Evolutionary conservation across 1,140 invertebrate species (phyloP), one percentile per base, ranked within the genome.

Genomic region (Hermetia illucens): DNA sequence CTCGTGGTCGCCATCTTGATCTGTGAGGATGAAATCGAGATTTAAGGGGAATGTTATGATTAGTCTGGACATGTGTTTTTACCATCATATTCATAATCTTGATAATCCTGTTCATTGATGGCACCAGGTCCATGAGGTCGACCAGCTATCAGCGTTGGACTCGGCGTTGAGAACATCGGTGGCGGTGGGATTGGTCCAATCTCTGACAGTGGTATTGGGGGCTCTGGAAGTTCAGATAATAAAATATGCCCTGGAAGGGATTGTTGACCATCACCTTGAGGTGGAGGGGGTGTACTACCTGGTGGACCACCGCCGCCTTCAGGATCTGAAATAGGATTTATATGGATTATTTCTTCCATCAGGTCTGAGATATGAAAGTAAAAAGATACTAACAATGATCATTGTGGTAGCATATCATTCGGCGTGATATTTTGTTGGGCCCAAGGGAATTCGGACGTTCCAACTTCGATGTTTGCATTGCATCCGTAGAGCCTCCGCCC

Each of bases 141-240:
- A 46, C 66, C 64, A 30, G 62, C 61, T 34, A 73, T 53, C 48
- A 78, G 58, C 43, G 79, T 77, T 31, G 85, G 83, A 62, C 80
- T 83, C 20, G 84, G 84, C 39, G 84, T 86, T 58, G 82, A 87
- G 69, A 93, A 92, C 88, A 92, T 92, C 38, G 87, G 88, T 38
- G 89, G 89, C 44, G 89, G 89, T 51, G 89, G 89, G 59, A 93
- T 93, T 30, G 86, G 88, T 22, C 89, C 88, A 58, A 93, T 91
- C 56, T 93, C 89, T 38, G 84, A 89, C 12, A 92, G 63, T 9
- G 84, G 83, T 50, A 91, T 90, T 43, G 87, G 86, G 34, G 86
- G 86, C 61, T 91, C 87, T 35, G 87, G 86, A 48, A 90, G 68
- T 53, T 88, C 82, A 40, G 82, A 84, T 44, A 88, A 69, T 64